Base-by-base conservation (phyloP, 2,888 invertebrate genomes). In the Oligia fasciuncula region DNA sequence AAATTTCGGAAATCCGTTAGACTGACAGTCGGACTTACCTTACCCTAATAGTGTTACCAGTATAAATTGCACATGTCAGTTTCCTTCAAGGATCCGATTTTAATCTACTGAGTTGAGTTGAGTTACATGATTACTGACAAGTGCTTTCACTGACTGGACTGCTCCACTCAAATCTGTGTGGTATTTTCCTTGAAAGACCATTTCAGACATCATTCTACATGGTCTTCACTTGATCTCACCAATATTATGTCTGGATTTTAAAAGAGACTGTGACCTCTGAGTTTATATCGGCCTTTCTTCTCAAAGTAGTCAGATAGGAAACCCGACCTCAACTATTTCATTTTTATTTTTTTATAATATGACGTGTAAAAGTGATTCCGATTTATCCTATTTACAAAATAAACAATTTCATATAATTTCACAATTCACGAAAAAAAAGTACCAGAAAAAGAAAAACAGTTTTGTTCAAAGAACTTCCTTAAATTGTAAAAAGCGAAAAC, bases 11-110 rank as follows among this genome's bases (percentile, higher is more conserved):
- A n/a, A n/a, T n/a, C n/a, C n/a, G n/a, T n/a, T n/a, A n/a, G n/a
- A n/a, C n/a, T n/a, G n/a, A n/a, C n/a, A n/a, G n/a, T n/a, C n/a
- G n/a, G n/a, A n/a, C n/a, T n/a, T n/a, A n/a, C n/a, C n/a, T n/a
- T n/a, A 29, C 29, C 29, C 29, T 51, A 65, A 62, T 43, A 29
- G 8, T n/a, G 5, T 19, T 40, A 66, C 49, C 29, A 13, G 4
- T n/a, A 43, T 35, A 29, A 11, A 80, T 67, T 19, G 14, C 14
- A 0, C 72, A 80, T 43, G 66, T 51, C 43, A 43, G 11, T n/a
- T 49, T 51, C 4, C 54, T 35, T 77, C 14, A 62, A 57, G 4
- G n/a, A 63, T 40, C 68, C 14, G 40, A 76, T 63, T 81, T 70
- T 40, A 76, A 80, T 82, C n/a, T 66, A 60, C 35, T 54, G 19